A percentile compares a stretch with the other conserved stretches of the same genome.
These are phyloP conservation scores for Anorthoa munda DNA, from an alignment of 2,888 invertebrate genomes.

Conservation along the genomic window DNA sequence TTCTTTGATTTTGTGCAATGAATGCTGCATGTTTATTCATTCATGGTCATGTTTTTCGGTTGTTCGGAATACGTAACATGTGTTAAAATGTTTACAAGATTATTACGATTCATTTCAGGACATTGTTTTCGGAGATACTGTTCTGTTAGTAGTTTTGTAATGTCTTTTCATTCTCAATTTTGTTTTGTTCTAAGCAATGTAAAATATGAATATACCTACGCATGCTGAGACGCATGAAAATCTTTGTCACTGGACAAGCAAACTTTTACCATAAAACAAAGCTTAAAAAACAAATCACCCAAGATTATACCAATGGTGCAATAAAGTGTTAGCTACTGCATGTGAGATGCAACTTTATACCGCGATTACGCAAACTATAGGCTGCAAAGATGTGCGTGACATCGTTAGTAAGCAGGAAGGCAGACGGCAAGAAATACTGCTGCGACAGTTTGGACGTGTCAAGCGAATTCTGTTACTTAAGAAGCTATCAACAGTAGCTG, in stretches of 20 bases:
- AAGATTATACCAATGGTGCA: slow-evolving; percentile 37
- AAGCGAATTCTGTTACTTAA: slow-evolving; percentile 60
- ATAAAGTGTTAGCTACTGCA: slow-evolving; percentile 50
- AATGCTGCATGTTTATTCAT: slow-evolving; percentile 47
- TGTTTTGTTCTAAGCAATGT: background rate
- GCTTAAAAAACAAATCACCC: slow-evolving; percentile 24
- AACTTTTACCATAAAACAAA: slow-evolving; percentile 4
- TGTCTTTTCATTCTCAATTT: background rate
- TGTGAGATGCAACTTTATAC: slow-evolving; percentile 64
- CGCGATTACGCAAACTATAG: slow-evolving; percentile 66
- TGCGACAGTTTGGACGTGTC: slow-evolving; percentile 42
- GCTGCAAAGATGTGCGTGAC: slow-evolving; percentile 69
- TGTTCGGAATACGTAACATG: slow-evolving; percentile 28
- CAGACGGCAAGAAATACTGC: slow-evolving; percentile 57
- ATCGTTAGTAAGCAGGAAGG: slow-evolving; percentile 67
- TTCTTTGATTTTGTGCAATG: slow-evolving; percentile 64
- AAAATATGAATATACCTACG: background rate
- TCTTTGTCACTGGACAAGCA: background rate
- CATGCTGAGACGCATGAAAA: background rate
- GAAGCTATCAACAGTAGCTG: slow-evolving; percentile 48
- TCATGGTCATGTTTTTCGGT: slow-evolving; percentile 45
- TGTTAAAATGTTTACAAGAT: slow-evolving; percentile 24
- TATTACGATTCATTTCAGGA: slow-evolving; percentile 27
- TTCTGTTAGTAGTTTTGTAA: background rate
- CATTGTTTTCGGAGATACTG: background rate